Conservation (phyloP, 2,113 vertebrate genomes). For the Esox niger region DNA sequence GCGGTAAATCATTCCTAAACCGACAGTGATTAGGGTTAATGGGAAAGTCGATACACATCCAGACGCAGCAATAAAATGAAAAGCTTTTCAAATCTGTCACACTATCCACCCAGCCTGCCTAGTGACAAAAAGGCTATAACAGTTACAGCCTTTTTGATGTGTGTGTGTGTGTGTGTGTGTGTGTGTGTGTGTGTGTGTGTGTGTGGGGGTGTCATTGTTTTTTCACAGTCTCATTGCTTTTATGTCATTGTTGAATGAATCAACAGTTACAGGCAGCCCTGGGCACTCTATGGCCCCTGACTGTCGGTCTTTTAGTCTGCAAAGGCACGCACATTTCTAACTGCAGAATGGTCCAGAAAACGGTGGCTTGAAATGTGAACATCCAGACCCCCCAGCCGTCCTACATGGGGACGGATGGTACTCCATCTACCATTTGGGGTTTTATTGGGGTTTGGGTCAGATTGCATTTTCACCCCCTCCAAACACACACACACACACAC, state of each 20-base stretch:
- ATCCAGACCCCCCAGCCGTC: conserved; percentile 17
- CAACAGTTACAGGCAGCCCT: background rate
- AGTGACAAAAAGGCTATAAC: background rate
- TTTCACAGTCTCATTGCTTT: background rate
- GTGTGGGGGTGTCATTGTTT: background rate
- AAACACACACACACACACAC: conserved; percentile 42
- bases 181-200: background rate
- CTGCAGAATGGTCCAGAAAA: too few species aligned
- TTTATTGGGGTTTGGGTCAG: conserved; percentile 35
- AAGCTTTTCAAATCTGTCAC: conserved; percentile 2
- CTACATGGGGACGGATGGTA: conserved; percentile 8
- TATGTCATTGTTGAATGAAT: background rate
- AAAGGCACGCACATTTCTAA: conserved; percentile 2
- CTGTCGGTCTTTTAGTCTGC: conserved; percentile 13
- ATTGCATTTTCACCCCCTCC: conserved; percentile 35
- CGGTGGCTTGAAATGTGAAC: too few species aligned
- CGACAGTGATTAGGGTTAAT: background rate
- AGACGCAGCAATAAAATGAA: background rate
- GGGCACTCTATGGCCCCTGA: background rate
- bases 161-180: conserved; percentile 2
- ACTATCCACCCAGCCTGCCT: background rate
- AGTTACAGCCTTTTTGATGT: background rate
- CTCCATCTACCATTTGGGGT: conserved; percentile 23
- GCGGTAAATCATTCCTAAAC: background rate
- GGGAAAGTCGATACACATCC: background rate